phyloP scores from a whole-genome alignment of 2,113 vertebrate genomes.

The Mola mola region DNA sequence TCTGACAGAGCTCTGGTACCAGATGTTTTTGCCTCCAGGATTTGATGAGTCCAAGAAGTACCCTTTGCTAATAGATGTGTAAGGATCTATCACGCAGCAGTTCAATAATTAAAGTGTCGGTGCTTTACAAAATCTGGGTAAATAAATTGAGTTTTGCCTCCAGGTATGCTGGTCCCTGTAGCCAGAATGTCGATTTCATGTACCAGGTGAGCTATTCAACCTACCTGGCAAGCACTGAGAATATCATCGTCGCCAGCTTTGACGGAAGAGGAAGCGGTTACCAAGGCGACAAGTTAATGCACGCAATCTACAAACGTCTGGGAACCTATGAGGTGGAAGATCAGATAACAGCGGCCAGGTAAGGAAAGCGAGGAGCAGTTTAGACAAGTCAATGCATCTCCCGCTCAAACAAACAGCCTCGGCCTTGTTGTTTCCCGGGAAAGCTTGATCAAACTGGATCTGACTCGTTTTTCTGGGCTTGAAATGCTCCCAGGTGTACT shows the following conservation, averaged over 20 bases:
- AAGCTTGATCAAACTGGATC: conserved; percentile 32
- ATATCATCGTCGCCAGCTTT: conserved; percentile 94
- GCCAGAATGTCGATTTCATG: conserved; percentile 87
- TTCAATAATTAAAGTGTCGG: background rate
- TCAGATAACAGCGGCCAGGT: conserved; percentile 93
- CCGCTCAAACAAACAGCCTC: conserved; percentile 35
- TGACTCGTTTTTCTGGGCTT: conserved; percentile 15
- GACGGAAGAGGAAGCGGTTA: conserved; percentile 98
- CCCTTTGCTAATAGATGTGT: conserved; percentile 96
- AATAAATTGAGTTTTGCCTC: background rate
- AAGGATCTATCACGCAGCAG: conserved; percentile 63
- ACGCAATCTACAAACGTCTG: conserved; percentile 90
- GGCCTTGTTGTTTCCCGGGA: too few species aligned
- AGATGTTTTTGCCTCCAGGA: conserved; percentile 92
- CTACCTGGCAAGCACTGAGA: conserved; percentile 94
- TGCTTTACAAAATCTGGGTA: background rate
- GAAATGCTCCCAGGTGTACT: background rate
- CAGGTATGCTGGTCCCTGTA: conserved; percentile 95
- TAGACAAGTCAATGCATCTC: conserved; percentile 24
- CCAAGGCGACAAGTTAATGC: conserved; percentile 94
- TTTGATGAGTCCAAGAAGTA: conserved; percentile 93
- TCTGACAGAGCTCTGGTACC: conserved; percentile 90
- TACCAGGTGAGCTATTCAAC: conserved; percentile 90
- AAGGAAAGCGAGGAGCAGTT: conserved; percentile 30
- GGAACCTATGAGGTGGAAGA: conserved; percentile 96